Conservation (phyloP, 1,140 invertebrate genomes). For the Aporrectodea caliginosa region DNA sequence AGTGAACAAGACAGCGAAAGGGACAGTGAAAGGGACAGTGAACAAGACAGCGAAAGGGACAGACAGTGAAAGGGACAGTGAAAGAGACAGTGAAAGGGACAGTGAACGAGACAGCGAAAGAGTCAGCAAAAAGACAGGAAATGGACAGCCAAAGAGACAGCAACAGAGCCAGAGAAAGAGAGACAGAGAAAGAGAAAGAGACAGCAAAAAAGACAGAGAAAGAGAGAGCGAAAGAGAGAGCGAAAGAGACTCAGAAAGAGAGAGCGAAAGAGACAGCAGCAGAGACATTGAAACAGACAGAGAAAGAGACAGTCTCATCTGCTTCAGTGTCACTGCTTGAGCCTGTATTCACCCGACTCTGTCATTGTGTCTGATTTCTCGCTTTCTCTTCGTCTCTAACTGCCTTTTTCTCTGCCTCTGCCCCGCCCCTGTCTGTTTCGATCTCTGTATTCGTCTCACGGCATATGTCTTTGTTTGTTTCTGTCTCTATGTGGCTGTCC, state of each 20-base stretch:
- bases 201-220: not conserved
- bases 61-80: not conserved
- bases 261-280: not conserved
- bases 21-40: not conserved
- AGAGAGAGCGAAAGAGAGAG: not conserved
- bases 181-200: not conserved
- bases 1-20: too few relatives aligned
- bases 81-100: not conserved
- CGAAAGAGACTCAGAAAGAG: not conserved
- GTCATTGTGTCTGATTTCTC: too few relatives aligned
- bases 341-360: too few relatives aligned
- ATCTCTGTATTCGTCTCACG: too few relatives aligned
- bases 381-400: too few relatives aligned
- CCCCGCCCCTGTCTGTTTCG: too few relatives aligned
- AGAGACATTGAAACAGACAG: not conserved
- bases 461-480: too few relatives aligned
- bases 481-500: too few relatives aligned
- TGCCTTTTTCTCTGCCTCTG: too few relatives aligned
- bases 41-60: not conserved
- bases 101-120: not conserved
- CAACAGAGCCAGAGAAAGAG: not conserved
- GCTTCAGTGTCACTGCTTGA: too few relatives aligned
- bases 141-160: not conserved
- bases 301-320: not conserved
- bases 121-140: not conserved